These are phyloP conservation scores for Fragum sueziense DNA, from an alignment of 2,888 invertebrate genomes.

Conservation along the genomic window DNA sequence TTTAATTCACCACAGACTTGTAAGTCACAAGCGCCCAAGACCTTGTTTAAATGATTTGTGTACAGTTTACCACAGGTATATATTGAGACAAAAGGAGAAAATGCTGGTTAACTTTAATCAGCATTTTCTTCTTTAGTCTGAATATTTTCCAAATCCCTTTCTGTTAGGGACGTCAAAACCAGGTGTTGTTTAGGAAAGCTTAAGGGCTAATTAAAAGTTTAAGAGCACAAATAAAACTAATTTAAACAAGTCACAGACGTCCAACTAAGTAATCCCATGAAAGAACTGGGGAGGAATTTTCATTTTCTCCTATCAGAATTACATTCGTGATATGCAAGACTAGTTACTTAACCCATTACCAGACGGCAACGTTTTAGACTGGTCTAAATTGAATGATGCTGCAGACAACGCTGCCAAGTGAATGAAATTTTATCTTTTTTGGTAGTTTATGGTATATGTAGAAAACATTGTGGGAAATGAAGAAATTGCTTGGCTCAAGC, in stretches of 20 bases:
- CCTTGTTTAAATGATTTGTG: too few species aligned
- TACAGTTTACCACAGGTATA: too few species aligned
- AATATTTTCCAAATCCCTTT: too few species aligned
- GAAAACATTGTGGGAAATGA: slow-evolving; percentile 8
- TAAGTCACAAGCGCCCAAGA: neutral
- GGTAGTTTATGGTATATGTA: too few species aligned
- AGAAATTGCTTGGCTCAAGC: neutral
- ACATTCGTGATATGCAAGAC: neutral
- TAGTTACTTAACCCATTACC: neutral
- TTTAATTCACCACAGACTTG: neutral
- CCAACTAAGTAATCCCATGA: neutral
- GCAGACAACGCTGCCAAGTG: neutral
- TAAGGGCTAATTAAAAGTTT: neutral
- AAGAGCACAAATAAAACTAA: neutral
- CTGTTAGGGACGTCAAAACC: too few species aligned
- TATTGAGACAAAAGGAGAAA: too few species aligned
- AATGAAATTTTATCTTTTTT: too few species aligned
- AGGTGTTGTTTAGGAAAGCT: too few species aligned
- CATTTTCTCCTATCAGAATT: neutral
- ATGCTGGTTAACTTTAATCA: too few species aligned
- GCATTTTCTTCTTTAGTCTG: too few species aligned
- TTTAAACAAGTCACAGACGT: neutral
- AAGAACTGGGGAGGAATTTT: neutral
- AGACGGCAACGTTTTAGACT: neutral
- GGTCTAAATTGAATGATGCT: neutral